These are phyloP conservation scores for Vandiemenella viatica DNA, from an alignment of 2,888 invertebrate genomes.

Conservation along the genomic window DNA sequence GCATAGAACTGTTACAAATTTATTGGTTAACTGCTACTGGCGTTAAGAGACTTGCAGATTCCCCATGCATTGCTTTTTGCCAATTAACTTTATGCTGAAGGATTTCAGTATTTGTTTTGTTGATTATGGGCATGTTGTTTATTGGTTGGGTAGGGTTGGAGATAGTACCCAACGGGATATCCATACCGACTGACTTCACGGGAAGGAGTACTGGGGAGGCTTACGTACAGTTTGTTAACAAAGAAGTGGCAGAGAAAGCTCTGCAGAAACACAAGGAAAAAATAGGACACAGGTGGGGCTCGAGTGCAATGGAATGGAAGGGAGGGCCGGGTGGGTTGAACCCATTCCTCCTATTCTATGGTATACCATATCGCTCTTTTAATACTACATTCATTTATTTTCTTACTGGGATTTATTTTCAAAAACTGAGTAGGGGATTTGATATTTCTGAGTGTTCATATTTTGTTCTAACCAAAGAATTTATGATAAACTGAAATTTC, in stretches of 20 bases:
- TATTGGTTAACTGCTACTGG: too few species aligned
- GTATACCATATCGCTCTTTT: conserved; percentile 4
- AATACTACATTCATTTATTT: neutral
- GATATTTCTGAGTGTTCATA: neutral
- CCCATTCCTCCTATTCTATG: conserved; percentile 16
- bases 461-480: too few species aligned
- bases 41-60: neutral
- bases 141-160: conserved; percentile 64
- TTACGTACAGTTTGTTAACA: conserved; percentile 97
- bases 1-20: too few species aligned
- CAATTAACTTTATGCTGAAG: conserved; percentile 21
- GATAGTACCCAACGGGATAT: conserved; percentile 95
- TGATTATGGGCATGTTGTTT: conserved; percentile 17
- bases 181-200: conserved; percentile 93
- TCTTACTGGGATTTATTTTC: neutral
- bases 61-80: conserved; percentile 1
- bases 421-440: neutral
- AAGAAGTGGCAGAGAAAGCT: conserved; percentile 93
- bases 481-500: too few species aligned
- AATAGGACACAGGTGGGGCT: conserved; percentile 99
- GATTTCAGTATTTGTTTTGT: conserved; percentile 24
- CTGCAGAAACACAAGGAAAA: conserved; percentile 98
- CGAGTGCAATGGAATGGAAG: conserved; percentile 24
- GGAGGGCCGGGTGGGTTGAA: conserved; percentile 18
- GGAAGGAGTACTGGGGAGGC: conserved; percentile 99